Conservation (phyloP, 2,797 vertebrate genomes). For the Menidia menidia region DNA sequence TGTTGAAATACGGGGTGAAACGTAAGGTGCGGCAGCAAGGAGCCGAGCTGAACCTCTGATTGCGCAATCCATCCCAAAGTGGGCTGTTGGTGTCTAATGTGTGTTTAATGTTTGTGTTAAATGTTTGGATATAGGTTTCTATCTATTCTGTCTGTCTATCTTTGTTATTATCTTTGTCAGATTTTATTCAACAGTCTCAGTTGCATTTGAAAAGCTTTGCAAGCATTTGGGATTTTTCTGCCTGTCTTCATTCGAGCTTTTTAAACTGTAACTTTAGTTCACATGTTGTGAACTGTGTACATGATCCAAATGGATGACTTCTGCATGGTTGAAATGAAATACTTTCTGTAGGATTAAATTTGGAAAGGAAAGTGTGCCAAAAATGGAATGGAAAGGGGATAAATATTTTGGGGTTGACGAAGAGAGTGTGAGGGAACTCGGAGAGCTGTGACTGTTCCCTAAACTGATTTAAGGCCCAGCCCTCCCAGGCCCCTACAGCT, state of each 20-base stretch:
- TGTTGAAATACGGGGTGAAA: too few species aligned
- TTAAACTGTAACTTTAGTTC: constrained; percentile 21
- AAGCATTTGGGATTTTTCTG: not conserved
- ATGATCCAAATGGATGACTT: constrained; percentile 18
- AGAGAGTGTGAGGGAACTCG: constrained; percentile 53
- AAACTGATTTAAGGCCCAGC: constrained; percentile 81
- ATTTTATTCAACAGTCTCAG: not conserved
- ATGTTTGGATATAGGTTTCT: too few species aligned
- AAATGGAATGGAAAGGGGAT: constrained; percentile 31
- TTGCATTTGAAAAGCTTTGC: not conserved
- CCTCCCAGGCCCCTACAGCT: constrained; percentile 74
- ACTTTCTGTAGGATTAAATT: constrained; percentile 57
- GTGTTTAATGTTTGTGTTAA: too few species aligned
- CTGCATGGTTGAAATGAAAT: constrained; percentile 37
- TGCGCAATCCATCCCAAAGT: too few species aligned
- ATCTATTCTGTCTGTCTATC: too few species aligned
- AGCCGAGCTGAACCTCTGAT: too few species aligned
- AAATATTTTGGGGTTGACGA: constrained; percentile 56
- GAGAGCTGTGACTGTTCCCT: constrained; percentile 79
- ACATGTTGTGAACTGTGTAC: constrained; percentile 14
- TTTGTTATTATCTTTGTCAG: not conserved
- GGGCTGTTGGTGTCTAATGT: too few species aligned
- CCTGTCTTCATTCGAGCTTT: constrained; percentile 15
- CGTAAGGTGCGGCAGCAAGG: too few species aligned
- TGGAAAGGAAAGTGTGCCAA: constrained; percentile 48